Base-by-base conservation (phyloP, 2,113 vertebrate species). In the Paradisaea rubra region DNA sequence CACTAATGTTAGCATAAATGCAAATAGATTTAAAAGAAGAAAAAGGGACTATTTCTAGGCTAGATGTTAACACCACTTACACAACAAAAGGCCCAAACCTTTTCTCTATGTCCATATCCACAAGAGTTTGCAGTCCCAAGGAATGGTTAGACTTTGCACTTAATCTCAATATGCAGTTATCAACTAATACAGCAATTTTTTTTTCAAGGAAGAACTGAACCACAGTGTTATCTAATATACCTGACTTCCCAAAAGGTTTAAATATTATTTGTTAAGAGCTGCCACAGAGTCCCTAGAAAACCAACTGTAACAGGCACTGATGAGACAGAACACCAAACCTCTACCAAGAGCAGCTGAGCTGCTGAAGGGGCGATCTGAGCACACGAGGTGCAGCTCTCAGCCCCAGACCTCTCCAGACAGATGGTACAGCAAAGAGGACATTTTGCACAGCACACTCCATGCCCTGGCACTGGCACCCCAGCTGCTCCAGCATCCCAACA, bases 371-470 rank as follows among this genome's bases (percentile, higher is more conserved):
- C 5, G 0, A 15, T 3, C 13, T 3, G 9, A 28, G 27, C 23
- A 28, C 13, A 17, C 0, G 0, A 23, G 0, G 2, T 5, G 20
- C 7, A 37, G 10, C 27, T 24, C 44, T 20, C 41, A 11, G 39
- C 4, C 20, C 57, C 53, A 53, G 22, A 30, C 4, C 47, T 21
- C 27, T 52, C 17, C 10, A 35, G 31, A 42, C 31, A 68, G 31
- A 52, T 4, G 7, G 28, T 0, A n/a, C 18, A 59, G 23, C 54
- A 14, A 14, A 18, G 39, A 22, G 20, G 15, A 37, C 4, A 1
- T 4, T 59, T 68, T n/a, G 44, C 24, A 50, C 37, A 15, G 47
- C 23, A 15, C 4, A 5, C 4, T 13, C n/a, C 7, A 1, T 0
- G 6, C 17, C 3, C 11, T 2, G 9, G 50, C 50, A 52, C 49